A percentile compares a stretch with the other conserved stretches of the same genome.
These are phyloP conservation scores for Epizoanthus illoricatus DNA, from an alignment of 92 coral and sea anemone genomes.

Conservation along the genomic window DNA sequence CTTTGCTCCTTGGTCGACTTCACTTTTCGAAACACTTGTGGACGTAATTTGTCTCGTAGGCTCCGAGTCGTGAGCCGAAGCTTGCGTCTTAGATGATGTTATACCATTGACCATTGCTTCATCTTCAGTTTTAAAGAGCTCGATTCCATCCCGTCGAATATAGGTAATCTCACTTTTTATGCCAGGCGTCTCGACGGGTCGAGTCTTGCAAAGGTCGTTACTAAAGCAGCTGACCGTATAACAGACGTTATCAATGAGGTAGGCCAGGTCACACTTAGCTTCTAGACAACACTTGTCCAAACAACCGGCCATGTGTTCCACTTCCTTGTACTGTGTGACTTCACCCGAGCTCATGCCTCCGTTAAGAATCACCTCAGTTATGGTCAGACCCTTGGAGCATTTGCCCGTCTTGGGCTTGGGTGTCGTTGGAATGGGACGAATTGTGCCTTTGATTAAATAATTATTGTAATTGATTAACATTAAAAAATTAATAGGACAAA, in stretches of 20 bases:
- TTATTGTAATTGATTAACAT: neutral
- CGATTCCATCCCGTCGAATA: conserved; percentile 66
- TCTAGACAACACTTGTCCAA: conserved; percentile 76
- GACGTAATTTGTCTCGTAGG: neutral
- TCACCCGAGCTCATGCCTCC: conserved; percentile 98
- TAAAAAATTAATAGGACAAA: no score
- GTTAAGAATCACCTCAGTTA: conserved; percentile 77
- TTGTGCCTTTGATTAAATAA: neutral
- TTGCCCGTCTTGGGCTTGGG: conserved; percentile 40
- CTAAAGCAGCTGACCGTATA: conserved; percentile 85
- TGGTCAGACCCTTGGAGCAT: conserved; percentile 82
- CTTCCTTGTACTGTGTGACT: conserved; percentile 77
- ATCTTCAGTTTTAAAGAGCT: conserved; percentile 69
- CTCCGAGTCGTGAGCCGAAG: conserved; percentile 12
- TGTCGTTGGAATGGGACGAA: neutral
- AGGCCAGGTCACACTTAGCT: conserved; percentile 78
- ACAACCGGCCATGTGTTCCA: conserved; percentile 64
- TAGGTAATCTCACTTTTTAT: conserved; percentile 75
- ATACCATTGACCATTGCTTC: conserved; percentile 65
- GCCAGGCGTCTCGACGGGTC: conserved; percentile 68
- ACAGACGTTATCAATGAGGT: conserved; percentile 75
- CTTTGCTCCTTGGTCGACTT: neutral
- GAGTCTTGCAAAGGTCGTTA: conserved; percentile 77
- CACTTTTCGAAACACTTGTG: conserved; percentile 6
- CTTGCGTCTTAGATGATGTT: conserved; percentile 11